Evolutionary conservation across 2,888 invertebrate genomes (phyloP).

Genomic region (Ferdinandea cuprea): DNA sequence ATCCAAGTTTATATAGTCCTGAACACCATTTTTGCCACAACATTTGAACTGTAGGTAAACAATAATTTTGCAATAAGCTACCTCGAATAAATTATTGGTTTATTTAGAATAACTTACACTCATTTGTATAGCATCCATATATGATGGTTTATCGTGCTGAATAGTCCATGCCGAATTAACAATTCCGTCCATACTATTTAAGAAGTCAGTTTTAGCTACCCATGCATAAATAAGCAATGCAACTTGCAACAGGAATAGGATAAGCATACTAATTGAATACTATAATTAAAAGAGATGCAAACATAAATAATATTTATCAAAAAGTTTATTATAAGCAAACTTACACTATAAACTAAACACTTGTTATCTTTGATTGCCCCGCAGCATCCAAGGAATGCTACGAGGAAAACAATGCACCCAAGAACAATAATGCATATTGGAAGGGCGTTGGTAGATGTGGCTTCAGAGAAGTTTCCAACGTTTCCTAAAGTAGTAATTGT

Average conservation of each 20-base stretch:
- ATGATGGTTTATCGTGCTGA: slow-evolving; percentile 75
- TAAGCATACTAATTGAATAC: slow-evolving; percentile 89
- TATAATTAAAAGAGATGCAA: slow-evolving; percentile 78
- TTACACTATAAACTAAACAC: slow-evolving; percentile 92
- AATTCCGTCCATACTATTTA: slow-evolving; percentile 84
- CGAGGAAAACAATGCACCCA: slow-evolving; percentile 89
- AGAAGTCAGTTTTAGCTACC: slow-evolving; percentile 85
- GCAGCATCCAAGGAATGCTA: slow-evolving; percentile 95
- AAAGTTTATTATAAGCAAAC: slow-evolving; percentile 76
- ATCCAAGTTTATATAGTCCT: slow-evolving; percentile 69
- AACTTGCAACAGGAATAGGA: slow-evolving; percentile 89
- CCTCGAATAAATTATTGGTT: background rate
- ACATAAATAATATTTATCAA: background rate
- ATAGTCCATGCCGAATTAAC: slow-evolving; percentile 83
- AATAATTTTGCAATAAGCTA: background rate
- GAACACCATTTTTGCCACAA: slow-evolving; percentile 77
- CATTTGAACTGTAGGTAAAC: slow-evolving; percentile 77
- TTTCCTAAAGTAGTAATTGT: slow-evolving; percentile 86
- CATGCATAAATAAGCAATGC: slow-evolving; percentile 88
- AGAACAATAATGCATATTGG: slow-evolving; percentile 88
- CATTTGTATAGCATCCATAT: slow-evolving; percentile 79
- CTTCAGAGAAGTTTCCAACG: slow-evolving; percentile 83
- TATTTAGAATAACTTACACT: slow-evolving; percentile 77
- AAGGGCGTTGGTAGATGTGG: slow-evolving; percentile 84
- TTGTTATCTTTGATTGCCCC: slow-evolving; percentile 94